A percentile compares a stretch with the other conserved stretches of the same genome.
Conservation (phyloP, 92 coral and sea anemone genomes). For the Galaxea fascicularis region DNA sequence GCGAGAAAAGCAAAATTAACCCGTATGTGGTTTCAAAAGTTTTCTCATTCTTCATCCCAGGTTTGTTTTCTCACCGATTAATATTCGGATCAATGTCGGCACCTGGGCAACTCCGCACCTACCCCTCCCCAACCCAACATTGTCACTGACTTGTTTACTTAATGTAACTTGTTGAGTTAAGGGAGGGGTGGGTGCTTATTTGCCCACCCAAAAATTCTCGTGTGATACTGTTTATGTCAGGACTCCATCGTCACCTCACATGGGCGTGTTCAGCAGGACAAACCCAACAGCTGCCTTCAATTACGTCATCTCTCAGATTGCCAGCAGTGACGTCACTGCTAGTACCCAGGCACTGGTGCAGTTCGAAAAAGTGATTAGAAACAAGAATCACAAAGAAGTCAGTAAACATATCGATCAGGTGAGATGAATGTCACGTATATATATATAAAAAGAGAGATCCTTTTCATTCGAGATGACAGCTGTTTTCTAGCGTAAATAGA, state of each 20-base stretch:
- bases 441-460: too few relatives aligned
- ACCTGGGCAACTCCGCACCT: too few relatives aligned
- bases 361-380: constrained; percentile 86
- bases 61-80: too few relatives aligned
- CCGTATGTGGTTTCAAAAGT: too few relatives aligned
- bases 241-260: constrained; percentile 80
- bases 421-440: background rate
- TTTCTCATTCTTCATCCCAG: too few relatives aligned
- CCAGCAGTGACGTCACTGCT: constrained; percentile 91
- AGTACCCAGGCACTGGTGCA: constrained; percentile 97
- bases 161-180: too few relatives aligned
- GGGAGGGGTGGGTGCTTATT: too few relatives aligned
- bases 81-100: too few relatives aligned
- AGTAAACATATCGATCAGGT: constrained; percentile 96
- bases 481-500: too few relatives aligned
- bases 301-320: constrained; percentile 97
- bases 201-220: background rate
- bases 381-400: constrained; percentile 86
- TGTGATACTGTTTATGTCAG: constrained; percentile 26
- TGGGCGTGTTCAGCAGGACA: constrained; percentile 91
- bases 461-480: background rate
- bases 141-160: too few relatives aligned
- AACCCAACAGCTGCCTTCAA: constrained; percentile 94
- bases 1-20: too few relatives aligned
- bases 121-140: too few relatives aligned